phyloP scores from a whole-genome alignment of 2,797 vertebrate genomes.

The Ceyx erithaca region DNA sequence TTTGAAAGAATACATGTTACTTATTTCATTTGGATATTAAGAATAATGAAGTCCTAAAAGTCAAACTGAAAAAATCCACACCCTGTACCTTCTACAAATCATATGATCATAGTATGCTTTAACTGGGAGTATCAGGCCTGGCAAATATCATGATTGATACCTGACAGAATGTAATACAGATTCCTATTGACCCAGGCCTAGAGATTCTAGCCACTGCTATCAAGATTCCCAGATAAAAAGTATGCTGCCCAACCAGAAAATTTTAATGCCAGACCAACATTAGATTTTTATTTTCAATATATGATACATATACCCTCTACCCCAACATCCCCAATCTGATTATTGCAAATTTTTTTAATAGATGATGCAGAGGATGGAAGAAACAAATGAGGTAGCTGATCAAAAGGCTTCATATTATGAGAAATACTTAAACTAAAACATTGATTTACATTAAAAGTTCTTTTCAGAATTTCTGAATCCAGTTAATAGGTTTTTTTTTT shows the following conservation, averaged over 20 bases:
- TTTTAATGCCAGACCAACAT: slow-evolving; percentile 87
- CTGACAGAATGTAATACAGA: slow-evolving; percentile 66
- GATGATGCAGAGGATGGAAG: not conserved
- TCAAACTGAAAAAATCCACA: slow-evolving; percentile 8
- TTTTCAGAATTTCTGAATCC: not conserved
- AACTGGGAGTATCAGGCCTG: slow-evolving; percentile 52
- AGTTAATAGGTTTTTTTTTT: not conserved
- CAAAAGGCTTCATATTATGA: slow-evolving; percentile 4
- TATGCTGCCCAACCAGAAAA: slow-evolving; percentile 84
- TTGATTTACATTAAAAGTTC: not conserved
- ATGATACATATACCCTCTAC: not conserved
- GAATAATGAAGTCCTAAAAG: slow-evolving; percentile 69
- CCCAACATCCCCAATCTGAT: not conserved
- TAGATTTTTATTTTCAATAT: slow-evolving; percentile 46
- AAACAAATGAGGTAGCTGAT: slow-evolving; percentile 27
- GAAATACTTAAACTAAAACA: slow-evolving; percentile 36
- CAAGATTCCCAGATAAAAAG: slow-evolving; percentile 76
- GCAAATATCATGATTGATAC: slow-evolving; percentile 73
- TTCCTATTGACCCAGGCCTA: slow-evolving; percentile 63
- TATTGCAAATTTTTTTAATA: not conserved
- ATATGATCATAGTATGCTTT: not conserved
- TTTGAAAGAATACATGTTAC: slow-evolving; percentile 10
- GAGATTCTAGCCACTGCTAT: slow-evolving; percentile 71
- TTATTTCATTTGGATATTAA: slow-evolving; percentile 59
- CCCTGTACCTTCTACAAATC: slow-evolving; percentile 14